These are phyloP conservation scores for Trichonephila clavata DNA, from an alignment of 1,140 invertebrate genomes.

Conservation along the genomic window DNA sequence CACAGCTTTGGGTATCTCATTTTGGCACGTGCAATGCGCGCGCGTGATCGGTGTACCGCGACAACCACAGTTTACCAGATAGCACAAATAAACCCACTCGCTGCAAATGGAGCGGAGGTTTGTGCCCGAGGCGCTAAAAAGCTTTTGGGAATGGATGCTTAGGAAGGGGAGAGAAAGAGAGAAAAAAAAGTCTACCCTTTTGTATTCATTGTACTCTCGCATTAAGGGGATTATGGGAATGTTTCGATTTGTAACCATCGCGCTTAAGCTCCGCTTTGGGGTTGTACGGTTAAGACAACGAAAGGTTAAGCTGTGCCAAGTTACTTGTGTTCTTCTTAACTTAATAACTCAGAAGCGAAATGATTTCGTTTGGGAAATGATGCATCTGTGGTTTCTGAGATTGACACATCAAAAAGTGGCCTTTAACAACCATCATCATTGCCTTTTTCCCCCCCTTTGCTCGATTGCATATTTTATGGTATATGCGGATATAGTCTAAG, in stretches of 20 bases:
- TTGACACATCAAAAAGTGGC: background rate
- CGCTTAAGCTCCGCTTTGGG: slow-evolving; percentile 14
- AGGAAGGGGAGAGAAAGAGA: background rate
- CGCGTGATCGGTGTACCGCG: slow-evolving; percentile 58
- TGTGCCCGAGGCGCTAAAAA: slow-evolving; percentile 10
- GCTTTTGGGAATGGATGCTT: background rate
- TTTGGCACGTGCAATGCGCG: slow-evolving; percentile 13
- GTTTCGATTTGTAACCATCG: slow-evolving; percentile 68
- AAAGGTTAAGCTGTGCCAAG: slow-evolving; percentile 3
- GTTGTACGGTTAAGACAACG: slow-evolving; percentile 23
- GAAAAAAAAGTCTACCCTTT: slow-evolving; percentile 16
- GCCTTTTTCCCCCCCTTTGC: too few species aligned
- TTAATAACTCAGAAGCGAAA: background rate
- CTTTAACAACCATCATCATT: too few species aligned
- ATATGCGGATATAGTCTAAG: too few species aligned
- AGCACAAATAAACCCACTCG: background rate
- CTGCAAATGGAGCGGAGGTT: slow-evolving; percentile 59
- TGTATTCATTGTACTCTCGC: slow-evolving; percentile 49
- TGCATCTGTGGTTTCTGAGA: background rate
- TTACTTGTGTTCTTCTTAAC: background rate
- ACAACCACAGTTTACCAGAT: background rate
- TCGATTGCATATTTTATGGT: too few species aligned
- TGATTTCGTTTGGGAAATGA: background rate
- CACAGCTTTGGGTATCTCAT: background rate
- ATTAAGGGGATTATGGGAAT: slow-evolving; percentile 59